These are phyloP conservation scores for Tangara arthus DNA, from an alignment of 2,797 vertebrate genomes.

Conservation along the genomic window DNA sequence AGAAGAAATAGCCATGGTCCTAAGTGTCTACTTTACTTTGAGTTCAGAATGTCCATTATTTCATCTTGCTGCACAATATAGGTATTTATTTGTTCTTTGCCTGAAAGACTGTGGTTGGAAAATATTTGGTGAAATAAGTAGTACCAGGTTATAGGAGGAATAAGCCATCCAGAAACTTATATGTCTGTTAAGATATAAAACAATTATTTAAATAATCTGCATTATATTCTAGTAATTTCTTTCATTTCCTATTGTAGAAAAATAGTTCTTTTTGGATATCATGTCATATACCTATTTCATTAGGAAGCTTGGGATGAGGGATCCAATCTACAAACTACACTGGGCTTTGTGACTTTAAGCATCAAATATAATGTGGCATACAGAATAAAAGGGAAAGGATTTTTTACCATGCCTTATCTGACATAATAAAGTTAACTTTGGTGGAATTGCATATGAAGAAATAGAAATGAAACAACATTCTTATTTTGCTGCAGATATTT, in stretches of 20 bases:
- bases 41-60: conserved; percentile 14
- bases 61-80: neutral
- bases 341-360: neutral
- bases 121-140: neutral
- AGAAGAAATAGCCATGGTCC: neutral
- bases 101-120: neutral
- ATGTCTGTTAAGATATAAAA: neutral
- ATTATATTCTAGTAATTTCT: neutral
- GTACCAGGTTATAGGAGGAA: neutral
- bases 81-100: conserved; percentile 22
- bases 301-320: neutral
- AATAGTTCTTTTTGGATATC: neutral
- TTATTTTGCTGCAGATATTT: neutral
- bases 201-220: neutral
- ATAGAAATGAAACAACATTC: neutral
- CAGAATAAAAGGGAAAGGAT: neutral
- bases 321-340: neutral
- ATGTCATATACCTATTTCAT: neutral
- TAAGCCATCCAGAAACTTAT: neutral
- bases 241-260: neutral
- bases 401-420: neutral
- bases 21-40: neutral
- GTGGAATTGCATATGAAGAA: neutral
- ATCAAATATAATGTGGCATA: neutral
- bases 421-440: neutral